These are phyloP conservation scores for Ginglymostoma cirratum DNA, from an alignment of 2,113 vertebrate species.

Conservation along the genomic window DNA sequence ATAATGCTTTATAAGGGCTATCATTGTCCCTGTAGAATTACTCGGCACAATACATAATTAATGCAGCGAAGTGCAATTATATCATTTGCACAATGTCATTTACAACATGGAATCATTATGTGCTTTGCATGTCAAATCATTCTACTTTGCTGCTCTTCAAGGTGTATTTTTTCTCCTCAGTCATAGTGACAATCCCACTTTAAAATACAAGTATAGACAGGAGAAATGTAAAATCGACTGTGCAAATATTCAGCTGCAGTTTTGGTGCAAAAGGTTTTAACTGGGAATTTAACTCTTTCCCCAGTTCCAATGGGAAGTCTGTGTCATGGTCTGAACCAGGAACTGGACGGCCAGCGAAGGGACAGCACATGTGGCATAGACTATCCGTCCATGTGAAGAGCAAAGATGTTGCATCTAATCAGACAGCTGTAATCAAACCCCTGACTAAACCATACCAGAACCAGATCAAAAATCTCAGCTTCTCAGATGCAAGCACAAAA, in stretches of 20 bases:
- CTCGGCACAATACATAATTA: not conserved
- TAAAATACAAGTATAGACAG: not conserved
- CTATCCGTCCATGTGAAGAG: conserved; percentile 98
- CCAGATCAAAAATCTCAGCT: conserved; percentile 72
- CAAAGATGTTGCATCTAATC: conserved; percentile 90
- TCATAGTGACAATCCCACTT: not conserved
- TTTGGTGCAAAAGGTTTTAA: conserved; percentile 18
- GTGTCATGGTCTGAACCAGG: conserved; percentile 99
- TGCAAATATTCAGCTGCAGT: not conserved
- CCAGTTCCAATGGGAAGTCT: conserved; percentile 99
- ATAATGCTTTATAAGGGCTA: not conserved
- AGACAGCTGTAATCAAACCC: conserved; percentile 98
- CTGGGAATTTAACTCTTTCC: conserved; percentile 61
- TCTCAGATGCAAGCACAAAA: conserved; percentile 72
- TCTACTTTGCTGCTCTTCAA: not conserved
- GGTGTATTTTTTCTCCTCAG: not conserved
- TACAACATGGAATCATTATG: not conserved
- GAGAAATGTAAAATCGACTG: not conserved
- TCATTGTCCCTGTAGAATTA: not conserved
- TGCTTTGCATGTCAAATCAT: not conserved
- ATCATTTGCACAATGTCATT: not conserved
- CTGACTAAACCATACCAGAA: conserved; percentile 91
- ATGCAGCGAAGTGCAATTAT: not conserved
- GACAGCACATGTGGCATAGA: conserved; percentile 94
- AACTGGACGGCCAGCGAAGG: conserved; percentile 88